Evolutionary conservation across 2,888 invertebrate species (phyloP).

Genomic region (Pelosia muscerda): DNA sequence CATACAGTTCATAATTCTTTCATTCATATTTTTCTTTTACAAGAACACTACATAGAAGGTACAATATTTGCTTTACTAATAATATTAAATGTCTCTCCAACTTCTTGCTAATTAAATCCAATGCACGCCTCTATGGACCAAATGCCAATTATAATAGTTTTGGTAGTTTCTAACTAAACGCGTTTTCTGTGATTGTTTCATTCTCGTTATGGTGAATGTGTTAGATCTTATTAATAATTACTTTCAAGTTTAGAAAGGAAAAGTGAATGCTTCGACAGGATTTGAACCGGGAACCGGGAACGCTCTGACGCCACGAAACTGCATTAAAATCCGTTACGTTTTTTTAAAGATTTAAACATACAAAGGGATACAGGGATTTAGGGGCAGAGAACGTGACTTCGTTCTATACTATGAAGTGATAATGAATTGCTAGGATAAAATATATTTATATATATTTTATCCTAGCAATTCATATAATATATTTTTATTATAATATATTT

Average conservation of each 20-base stretch:
- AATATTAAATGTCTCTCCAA: constrained; percentile 45
- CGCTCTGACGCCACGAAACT: no score
- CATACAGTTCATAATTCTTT: neutral
- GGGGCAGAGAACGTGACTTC: no score
- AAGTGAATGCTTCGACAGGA: no score
- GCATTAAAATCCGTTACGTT: no score
- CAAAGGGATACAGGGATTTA: no score
- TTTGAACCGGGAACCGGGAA: no score
- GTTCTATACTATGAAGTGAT: no score
- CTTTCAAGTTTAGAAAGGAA: neutral
- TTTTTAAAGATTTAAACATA: no score
- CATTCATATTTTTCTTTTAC: neutral
- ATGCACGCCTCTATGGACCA: constrained; percentile 55
- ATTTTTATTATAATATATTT: no score
- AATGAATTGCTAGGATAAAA: no score
- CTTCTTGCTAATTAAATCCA: constrained; percentile 57
- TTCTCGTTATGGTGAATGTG: constrained; percentile 23
- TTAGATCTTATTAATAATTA: constrained; percentile 23
- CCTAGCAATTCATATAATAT: no score
- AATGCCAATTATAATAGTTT: constrained; percentile 62
- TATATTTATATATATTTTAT: no score
- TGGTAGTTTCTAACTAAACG: constrained; percentile 53
- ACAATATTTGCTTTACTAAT: constrained; percentile 46
- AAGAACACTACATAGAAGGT: neutral
- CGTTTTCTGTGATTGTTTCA: constrained; percentile 48